Conservation (phyloP, 2,888 invertebrate genomes). For the Cerastis leucographa region DNA sequence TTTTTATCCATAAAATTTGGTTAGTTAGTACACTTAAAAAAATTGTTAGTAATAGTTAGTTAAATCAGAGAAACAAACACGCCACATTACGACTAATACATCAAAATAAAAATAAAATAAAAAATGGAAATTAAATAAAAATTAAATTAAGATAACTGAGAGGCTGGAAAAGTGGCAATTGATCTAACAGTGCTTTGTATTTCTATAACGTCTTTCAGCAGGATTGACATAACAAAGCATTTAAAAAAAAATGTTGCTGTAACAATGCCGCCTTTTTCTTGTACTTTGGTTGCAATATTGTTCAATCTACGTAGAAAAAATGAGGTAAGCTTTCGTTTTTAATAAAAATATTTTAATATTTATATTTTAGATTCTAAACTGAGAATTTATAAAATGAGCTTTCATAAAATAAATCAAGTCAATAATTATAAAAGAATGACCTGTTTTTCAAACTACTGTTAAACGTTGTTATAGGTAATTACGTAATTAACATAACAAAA, state of each 20-base stretch:
- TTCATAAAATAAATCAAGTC: neutral
- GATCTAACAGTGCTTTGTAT: neutral
- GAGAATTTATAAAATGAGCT: neutral
- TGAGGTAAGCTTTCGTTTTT: neutral
- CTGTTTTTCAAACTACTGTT: neutral
- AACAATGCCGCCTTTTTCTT: neutral
- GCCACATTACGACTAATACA: too few relatives aligned
- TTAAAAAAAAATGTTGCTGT: neutral
- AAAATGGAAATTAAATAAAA: too few relatives aligned
- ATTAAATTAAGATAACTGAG: too few relatives aligned
- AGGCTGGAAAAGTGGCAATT: neutral
- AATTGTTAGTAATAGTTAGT: too few relatives aligned
- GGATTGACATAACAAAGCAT: neutral
- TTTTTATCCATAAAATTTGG: too few relatives aligned
- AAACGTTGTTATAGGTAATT: neutral
- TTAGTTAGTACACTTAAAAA: too few relatives aligned
- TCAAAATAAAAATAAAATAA: too few relatives aligned
- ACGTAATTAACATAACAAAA: slow-evolving; percentile 42
- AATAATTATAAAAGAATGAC: neutral
- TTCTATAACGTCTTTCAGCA: neutral
- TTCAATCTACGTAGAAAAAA: neutral
- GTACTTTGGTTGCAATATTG: neutral
- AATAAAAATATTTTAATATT: neutral
- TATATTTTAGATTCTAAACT: neutral
- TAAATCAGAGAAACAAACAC: too few relatives aligned